A percentile compares a stretch with the other conserved stretches of the same genome.
These are phyloP conservation scores for Hoplostethus atlanticus DNA, from an alignment of 2,797 vertebrate genomes.

Conservation along the genomic window DNA sequence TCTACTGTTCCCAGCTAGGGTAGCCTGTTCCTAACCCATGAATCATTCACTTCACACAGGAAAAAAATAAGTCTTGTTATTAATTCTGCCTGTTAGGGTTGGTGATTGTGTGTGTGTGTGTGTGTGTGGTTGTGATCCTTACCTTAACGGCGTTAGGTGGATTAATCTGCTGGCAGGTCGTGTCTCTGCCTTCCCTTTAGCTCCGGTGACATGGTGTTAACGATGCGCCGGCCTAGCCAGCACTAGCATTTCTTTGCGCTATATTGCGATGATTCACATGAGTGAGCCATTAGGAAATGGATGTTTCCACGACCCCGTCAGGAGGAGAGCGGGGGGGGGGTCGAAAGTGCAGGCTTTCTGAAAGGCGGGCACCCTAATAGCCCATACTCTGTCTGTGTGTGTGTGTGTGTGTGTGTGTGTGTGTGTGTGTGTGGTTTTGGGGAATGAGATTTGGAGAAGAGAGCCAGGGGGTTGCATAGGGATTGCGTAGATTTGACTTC, in stretches of 20 bases:
- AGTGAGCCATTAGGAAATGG: slow-evolving; percentile 73
- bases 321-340: slow-evolving; percentile 54
- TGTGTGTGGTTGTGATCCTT: slow-evolving; percentile 36
- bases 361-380: slow-evolving; percentile 55
- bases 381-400: slow-evolving; percentile 9
- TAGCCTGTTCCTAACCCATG: slow-evolving; percentile 19
- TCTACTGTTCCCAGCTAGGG: slow-evolving; percentile 35
- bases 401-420: slow-evolving; percentile 1
- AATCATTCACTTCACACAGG: slow-evolving; percentile 48
- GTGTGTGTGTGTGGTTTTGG: slow-evolving; percentile 1
- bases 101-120: slow-evolving; percentile 39
- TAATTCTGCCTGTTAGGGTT: slow-evolving; percentile 43
- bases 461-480: neutral
- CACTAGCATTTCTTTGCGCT: slow-evolving; percentile 56
- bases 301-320: slow-evolving; percentile 72
- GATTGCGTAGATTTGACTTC: neutral
- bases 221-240: slow-evolving; percentile 43
- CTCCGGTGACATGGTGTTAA: slow-evolving; percentile 51
- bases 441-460: neutral
- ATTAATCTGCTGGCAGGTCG: slow-evolving; percentile 63
- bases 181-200: slow-evolving; percentile 47
- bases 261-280: slow-evolving; percentile 64
- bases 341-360: slow-evolving; percentile 63
- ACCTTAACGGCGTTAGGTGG: slow-evolving; percentile 58
- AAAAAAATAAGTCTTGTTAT: slow-evolving; percentile 32